phyloP scores from a whole-genome alignment of 2,113 vertebrate species.

The Myanophis thanlyinensis region DNA sequence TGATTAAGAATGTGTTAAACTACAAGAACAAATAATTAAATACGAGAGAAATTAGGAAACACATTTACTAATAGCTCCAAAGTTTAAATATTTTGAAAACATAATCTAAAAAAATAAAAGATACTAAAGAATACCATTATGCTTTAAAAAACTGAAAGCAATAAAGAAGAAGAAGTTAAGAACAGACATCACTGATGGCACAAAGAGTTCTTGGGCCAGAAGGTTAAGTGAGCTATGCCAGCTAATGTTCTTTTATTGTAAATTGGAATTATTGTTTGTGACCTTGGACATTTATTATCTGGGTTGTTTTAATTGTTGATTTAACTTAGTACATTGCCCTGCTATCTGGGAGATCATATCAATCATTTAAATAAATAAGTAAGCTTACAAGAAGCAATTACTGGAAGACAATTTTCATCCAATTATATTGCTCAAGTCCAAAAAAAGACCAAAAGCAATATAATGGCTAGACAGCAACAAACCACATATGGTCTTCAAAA shows the following conservation, averaged over 20 bases:
- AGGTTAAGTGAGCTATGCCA: background rate
- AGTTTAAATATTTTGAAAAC: background rate
- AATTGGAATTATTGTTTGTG: background rate
- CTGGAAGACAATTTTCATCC: background rate
- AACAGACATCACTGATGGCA: background rate
- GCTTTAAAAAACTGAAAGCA: background rate
- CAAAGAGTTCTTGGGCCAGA: background rate
- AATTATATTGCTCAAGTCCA: background rate
- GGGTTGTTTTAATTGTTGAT: background rate
- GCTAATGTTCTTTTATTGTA: background rate
- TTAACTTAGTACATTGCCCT: background rate
- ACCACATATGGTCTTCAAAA: background rate
- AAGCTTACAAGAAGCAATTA: background rate
- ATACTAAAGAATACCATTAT: background rate
- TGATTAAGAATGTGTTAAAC: background rate
- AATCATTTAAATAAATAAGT: background rate
- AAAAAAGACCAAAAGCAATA: background rate
- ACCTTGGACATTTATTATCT: background rate
- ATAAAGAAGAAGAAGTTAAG: background rate
- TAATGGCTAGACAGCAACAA: background rate
- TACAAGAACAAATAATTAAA: background rate
- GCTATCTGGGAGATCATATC: background rate
- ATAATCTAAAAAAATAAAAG: background rate
- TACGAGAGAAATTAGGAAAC: background rate
- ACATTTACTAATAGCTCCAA: background rate